Evolutionary conservation across 2,797 vertebrate genomes (phyloP).

Genomic region (Typhlichthys subterraneus): DNA sequence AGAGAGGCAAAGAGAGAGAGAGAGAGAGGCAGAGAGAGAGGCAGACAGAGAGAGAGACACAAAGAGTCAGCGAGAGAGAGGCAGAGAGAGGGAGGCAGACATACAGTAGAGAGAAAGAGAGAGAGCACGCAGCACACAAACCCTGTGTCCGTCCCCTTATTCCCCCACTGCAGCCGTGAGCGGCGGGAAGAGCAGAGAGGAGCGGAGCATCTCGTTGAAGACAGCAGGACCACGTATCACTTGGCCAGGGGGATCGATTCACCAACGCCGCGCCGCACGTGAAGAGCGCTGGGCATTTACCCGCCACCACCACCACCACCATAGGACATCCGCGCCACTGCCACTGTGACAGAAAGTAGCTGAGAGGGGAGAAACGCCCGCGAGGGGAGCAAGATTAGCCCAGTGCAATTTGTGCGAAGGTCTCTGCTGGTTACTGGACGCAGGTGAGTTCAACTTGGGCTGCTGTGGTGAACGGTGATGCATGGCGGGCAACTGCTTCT

Average conservation of each 20-base stretch:
- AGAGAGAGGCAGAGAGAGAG: conserved; percentile 24
- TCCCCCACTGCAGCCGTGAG: conserved; percentile 73
- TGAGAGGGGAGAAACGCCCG: conserved; percentile 26
- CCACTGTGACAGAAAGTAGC: conserved; percentile 32
- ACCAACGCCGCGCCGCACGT: conserved; percentile 46
- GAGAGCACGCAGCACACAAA: conserved; percentile 44
- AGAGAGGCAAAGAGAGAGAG: conserved; percentile 18
- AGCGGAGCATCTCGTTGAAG: conserved; percentile 61
- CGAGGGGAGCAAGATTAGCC: conserved; percentile 30
- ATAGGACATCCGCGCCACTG: conserved; percentile 45
- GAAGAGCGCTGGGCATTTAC: conserved; percentile 44
- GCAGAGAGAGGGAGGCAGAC: conserved; percentile 15
- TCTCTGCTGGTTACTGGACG: conserved; percentile 54
- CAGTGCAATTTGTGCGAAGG: conserved; percentile 42
- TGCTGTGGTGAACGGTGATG: conserved; percentile 6
- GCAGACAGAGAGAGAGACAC: not conserved
- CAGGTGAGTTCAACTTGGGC: conserved; percentile 76
- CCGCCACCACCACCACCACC: not conserved
- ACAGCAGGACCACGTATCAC: conserved; percentile 67
- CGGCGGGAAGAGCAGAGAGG: conserved; percentile 57
- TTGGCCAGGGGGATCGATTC: conserved; percentile 65
- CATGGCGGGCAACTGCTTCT: conserved; percentile 29
- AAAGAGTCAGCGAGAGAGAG: no score
- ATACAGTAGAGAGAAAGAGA: conserved; percentile 34
- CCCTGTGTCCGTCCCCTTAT: conserved; percentile 67